phyloP scores from a whole-genome alignment of 2,888 invertebrate species.

The Megastigmus dorsalis region DNA sequence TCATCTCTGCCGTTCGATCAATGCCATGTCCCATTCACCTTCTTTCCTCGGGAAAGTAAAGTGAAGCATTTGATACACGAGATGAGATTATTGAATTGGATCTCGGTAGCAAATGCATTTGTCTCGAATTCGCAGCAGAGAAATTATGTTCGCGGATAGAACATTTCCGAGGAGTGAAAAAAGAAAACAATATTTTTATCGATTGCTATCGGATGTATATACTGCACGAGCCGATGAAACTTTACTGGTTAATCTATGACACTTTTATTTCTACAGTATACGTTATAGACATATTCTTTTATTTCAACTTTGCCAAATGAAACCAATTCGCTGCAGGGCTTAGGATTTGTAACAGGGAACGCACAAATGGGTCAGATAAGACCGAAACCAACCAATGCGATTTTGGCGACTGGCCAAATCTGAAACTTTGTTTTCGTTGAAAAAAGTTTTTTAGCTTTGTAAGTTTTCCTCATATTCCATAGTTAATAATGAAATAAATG shows the following conservation, averaged over 20 bases:
- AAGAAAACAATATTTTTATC: too few species aligned
- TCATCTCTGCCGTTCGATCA: neutral
- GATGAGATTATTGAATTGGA: neutral
- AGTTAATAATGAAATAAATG: neutral
- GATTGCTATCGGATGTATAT: too few species aligned
- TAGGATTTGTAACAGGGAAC: conserved; percentile 6
- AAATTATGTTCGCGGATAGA: too few species aligned
- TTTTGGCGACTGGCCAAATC: conserved; percentile 4
- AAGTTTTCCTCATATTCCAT: neutral
- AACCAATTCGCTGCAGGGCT: neutral
- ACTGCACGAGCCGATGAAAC: too few species aligned
- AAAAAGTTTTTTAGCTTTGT: neutral
- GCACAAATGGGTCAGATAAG: conserved; percentile 21
- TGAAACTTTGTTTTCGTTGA: neutral
- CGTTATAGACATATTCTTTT: neutral
- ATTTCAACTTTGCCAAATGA: neutral
- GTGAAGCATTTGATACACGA: neutral
- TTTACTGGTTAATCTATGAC: too few species aligned
- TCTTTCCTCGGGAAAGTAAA: neutral
- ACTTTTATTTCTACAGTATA: too few species aligned
- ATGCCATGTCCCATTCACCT: neutral
- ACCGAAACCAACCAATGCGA: conserved; percentile 22
- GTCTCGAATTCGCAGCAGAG: too few species aligned
- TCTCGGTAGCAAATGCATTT: neutral
- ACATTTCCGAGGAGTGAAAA: too few species aligned